Percentiles rank a stretch among this genome's conserved stretches.
phyloP scores from a whole-genome alignment of 2,888 invertebrate genomes.

The Drosophila imparisetae region DNA sequence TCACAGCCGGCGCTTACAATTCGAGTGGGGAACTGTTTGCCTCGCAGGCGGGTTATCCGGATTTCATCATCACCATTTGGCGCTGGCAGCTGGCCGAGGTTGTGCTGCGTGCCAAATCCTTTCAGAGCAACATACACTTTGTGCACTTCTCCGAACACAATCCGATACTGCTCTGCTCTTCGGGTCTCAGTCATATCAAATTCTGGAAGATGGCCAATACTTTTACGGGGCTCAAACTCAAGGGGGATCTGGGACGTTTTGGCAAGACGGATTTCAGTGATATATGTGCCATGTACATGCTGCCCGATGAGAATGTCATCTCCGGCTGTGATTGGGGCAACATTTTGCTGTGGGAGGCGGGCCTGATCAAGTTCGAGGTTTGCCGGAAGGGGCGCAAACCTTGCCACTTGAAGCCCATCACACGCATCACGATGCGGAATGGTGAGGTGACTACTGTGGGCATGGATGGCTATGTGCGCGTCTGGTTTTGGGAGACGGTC shows the following conservation, averaged over 20 bases:
- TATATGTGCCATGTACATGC: conserved; percentile 92
- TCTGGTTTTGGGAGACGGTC: conserved; percentile 97
- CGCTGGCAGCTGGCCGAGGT: conserved; percentile 92
- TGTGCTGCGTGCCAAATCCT: conserved; percentile 91
- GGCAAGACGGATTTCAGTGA: conserved; percentile 97
- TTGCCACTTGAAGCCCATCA: conserved; percentile 91
- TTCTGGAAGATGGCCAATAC: conserved; percentile 97
- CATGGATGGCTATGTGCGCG: conserved; percentile 91
- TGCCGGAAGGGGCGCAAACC: conserved; percentile 89
- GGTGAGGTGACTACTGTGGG: conserved; percentile 85
- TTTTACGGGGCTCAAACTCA: conserved; percentile 95
- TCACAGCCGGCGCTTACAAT: conserved; percentile 91
- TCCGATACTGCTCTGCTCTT: conserved; percentile 91
- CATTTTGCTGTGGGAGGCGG: conserved; percentile 95
- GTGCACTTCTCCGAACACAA: conserved; percentile 93
- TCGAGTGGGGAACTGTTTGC: conserved; percentile 92
- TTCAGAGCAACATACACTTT: conserved; percentile 91
- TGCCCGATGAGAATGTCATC: conserved; percentile 95
- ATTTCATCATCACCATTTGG: conserved; percentile 95
- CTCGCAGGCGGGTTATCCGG: conserved; percentile 90
- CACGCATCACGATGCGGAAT: conserved; percentile 81
- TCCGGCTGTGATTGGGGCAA: conserved; percentile 97
- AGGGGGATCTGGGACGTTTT: conserved; percentile 94
- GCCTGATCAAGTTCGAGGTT: conserved; percentile 93
- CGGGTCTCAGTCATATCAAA: conserved; percentile 92